Evolutionary conservation across 2,888 invertebrate species (phyloP).

Genomic region (Tiphia femorata): DNA sequence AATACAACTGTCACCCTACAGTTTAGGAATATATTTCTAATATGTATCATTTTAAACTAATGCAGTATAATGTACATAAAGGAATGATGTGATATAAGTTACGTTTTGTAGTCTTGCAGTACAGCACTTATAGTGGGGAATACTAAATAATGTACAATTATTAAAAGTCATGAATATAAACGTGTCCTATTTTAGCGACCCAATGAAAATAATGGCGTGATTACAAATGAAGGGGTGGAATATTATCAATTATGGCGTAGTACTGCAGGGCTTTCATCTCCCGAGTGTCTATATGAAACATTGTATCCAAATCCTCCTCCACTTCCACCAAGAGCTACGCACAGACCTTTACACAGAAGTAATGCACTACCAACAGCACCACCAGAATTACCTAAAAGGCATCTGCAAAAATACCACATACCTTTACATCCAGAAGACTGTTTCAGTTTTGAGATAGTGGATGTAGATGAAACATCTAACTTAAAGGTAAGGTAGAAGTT

Average conservation of each 20-base stretch:
- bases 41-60: too few relatives aligned
- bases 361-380: slow-evolving; percentile 72
- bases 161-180: too few relatives aligned
- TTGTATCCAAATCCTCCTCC: slow-evolving; percentile 71
- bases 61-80: too few relatives aligned
- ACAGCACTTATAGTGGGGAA: too few relatives aligned
- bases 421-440: slow-evolving; percentile 79
- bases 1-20: too few relatives aligned
- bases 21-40: too few relatives aligned
- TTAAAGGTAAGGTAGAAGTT: slow-evolving; percentile 53
- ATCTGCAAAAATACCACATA: slow-evolving; percentile 75
- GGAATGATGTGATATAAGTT: too few relatives aligned
- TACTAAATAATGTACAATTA: too few relatives aligned
- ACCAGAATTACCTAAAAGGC: slow-evolving; percentile 78
- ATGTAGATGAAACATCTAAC: slow-evolving; percentile 78
- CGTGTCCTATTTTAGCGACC: slow-evolving; percentile 46
- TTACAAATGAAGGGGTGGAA: slow-evolving; percentile 59
- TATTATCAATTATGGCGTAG: slow-evolving; percentile 67
- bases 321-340: slow-evolving; percentile 79
- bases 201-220: slow-evolving; percentile 48
- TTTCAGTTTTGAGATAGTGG: slow-evolving; percentile 87
- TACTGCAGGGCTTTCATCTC: slow-evolving; percentile 59
- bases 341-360: slow-evolving; percentile 83
- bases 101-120: too few relatives aligned
- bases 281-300: slow-evolving; percentile 56